These are phyloP conservation scores for Gymnarchus niloticus DNA, from an alignment of 2,113 vertebrate species.

Conservation along the genomic window DNA sequence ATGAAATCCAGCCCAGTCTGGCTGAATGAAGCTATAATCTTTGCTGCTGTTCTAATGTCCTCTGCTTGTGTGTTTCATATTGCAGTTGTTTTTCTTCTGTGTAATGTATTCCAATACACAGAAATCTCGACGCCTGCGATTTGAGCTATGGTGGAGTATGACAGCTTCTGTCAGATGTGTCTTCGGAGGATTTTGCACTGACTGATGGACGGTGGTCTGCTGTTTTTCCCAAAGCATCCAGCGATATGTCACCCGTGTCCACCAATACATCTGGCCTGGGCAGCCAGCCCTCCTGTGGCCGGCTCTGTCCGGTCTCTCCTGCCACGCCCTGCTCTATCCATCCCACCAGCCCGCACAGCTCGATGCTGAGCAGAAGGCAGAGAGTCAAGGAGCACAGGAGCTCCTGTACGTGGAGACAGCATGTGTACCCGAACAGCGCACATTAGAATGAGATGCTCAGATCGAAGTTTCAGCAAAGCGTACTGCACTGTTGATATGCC, in stretches of 20 bases:
- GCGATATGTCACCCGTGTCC: slow-evolving; percentile 81
- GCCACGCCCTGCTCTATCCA: slow-evolving; percentile 70
- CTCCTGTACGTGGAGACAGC: slow-evolving; percentile 69
- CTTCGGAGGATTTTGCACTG: not conserved
- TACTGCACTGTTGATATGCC: not conserved
- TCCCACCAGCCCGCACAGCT: slow-evolving; percentile 79
- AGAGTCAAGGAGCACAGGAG: slow-evolving; percentile 85
- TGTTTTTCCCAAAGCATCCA: slow-evolving; percentile 68
- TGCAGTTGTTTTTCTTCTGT: not conserved
- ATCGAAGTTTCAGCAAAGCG: too few species aligned
- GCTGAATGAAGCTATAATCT: too few species aligned
- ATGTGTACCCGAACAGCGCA: too few species aligned
- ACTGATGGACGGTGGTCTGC: not conserved
- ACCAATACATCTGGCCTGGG: slow-evolving; percentile 76
- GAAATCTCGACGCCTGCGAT: too few species aligned
- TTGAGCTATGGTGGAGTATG: not conserved
- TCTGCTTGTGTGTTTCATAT: not conserved
- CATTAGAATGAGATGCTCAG: too few species aligned
- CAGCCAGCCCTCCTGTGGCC: slow-evolving; percentile 75
- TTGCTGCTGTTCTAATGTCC: not conserved
- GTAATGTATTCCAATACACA: too few species aligned
- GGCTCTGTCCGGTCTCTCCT: slow-evolving; percentile 60
- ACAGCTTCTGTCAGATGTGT: not conserved
- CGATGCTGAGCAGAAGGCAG: slow-evolving; percentile 72
- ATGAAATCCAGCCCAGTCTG: not conserved